Evolutionary conservation across 2,888 invertebrate species (phyloP).

Genomic region (Stramonita haemastoma): DNA sequence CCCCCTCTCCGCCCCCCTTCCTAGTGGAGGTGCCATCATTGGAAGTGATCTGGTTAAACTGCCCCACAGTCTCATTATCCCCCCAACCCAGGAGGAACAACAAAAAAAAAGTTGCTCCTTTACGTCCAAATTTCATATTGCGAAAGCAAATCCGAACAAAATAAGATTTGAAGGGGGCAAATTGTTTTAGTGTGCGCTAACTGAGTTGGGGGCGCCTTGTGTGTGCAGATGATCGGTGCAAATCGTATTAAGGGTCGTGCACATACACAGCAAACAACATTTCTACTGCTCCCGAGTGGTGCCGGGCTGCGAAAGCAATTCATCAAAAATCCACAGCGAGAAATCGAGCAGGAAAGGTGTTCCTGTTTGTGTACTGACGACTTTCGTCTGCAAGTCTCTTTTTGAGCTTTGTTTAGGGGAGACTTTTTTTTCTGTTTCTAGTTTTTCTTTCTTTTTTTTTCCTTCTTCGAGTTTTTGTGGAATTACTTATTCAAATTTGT

Average conservation of each 20-base stretch:
- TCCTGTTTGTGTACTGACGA: conserved; percentile 9
- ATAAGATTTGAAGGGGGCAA: conserved; percentile 74
- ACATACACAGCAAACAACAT: conserved; percentile 74
- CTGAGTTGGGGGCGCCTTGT: conserved; percentile 70
- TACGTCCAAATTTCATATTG: conserved; percentile 63
- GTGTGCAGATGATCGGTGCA: conserved; percentile 64
- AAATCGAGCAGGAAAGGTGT: conserved; percentile 18
- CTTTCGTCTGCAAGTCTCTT: conserved; percentile 33
- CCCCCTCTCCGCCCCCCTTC: not conserved
- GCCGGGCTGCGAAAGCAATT: conserved; percentile 70
- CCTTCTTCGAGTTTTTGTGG: not conserved
- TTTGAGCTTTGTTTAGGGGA: no score
- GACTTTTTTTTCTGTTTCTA: not conserved
- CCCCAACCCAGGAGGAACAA: not conserved
- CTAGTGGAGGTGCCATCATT: conserved; percentile 19
- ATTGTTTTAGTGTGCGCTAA: conserved; percentile 75
- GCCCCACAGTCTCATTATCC: conserved; percentile 1
- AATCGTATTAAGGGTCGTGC: conserved; percentile 73
- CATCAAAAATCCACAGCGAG: conserved; percentile 51
- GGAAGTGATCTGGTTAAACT: conserved; percentile 21
- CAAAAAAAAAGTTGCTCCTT: conserved; percentile 10
- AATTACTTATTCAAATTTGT: no score
- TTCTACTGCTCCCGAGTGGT: conserved; percentile 57
- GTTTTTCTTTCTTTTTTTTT: not conserved
- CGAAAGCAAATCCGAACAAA: conserved; percentile 64